phyloP scores from a whole-genome alignment of 37 sponge, comb jelly and placozoan genomes.

The Tethya wilhelma region DNA sequence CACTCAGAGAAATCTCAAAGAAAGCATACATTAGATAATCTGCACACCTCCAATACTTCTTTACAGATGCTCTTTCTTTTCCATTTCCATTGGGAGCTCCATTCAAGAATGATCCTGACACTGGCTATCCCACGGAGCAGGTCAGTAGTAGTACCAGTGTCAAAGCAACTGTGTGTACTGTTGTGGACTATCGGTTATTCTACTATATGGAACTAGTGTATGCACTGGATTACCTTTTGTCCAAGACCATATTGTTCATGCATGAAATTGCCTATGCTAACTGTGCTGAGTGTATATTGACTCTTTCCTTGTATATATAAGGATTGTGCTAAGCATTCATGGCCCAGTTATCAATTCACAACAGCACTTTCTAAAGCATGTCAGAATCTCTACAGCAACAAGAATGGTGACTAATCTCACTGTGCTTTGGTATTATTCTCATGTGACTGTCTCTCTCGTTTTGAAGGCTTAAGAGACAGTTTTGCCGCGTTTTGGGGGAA shows the following conservation, averaged over 20 bases:
- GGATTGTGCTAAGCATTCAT: constrained; percentile 73
- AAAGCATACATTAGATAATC: background rate
- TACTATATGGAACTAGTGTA: background rate
- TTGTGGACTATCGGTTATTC: background rate
- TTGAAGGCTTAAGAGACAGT: constrained; percentile 65
- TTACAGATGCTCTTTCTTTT: constrained; percentile 60
- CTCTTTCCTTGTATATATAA: constrained; percentile 1
- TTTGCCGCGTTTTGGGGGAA: constrained; percentile 78
- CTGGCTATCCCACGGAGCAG: constrained; percentile 60
- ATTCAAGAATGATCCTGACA: constrained; percentile 50
- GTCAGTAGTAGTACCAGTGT: constrained; percentile 12
- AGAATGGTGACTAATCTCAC: constrained; percentile 47
- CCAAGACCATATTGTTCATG: background rate
- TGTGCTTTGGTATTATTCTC: background rate
- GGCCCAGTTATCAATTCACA: constrained; percentile 73
- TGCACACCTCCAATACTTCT: background rate
- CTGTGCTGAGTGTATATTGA: too few relatives aligned
- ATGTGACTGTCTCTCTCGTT: background rate
- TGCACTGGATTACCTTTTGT: background rate
- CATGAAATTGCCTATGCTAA: too few relatives aligned
- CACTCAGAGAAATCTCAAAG: background rate
- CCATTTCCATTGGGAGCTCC: constrained; percentile 54
- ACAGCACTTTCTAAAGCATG: constrained; percentile 68
- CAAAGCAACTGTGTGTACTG: background rate
- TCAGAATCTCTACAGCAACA: constrained; percentile 85